Conservation (phyloP, 2,888 invertebrate genomes). For the Aradus depressus region DNA sequence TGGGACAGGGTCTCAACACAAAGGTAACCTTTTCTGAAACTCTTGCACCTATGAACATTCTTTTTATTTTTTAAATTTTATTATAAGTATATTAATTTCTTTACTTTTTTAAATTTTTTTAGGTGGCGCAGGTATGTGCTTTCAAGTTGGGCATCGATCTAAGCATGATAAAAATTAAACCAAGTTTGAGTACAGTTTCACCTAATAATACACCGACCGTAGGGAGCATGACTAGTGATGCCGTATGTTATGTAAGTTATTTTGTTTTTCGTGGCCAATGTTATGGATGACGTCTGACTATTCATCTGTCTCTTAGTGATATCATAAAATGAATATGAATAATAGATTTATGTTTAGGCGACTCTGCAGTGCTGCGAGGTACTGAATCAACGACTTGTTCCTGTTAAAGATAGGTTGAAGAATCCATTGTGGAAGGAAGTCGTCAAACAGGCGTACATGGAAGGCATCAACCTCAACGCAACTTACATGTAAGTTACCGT, state of each 20-base stretch:
- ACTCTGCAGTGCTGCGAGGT: slow-evolving; percentile 29
- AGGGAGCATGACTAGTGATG: slow-evolving; percentile 36
- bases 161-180: slow-evolving; percentile 37
- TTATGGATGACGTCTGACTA: no score
- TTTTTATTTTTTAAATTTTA: no score
- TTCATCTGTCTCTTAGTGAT: not conserved
- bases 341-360: slow-evolving; percentile 25
- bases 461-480: slow-evolving; percentile 49
- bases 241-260: slow-evolving; percentile 30
- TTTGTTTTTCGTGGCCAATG: no score
- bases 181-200: slow-evolving; percentile 35
- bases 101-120: slow-evolving; percentile 20
- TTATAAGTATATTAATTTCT: no score
- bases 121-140: slow-evolving; percentile 40
- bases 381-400: slow-evolving; percentile 27
- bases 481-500: slow-evolving; percentile 47
- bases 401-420: slow-evolving; percentile 24
- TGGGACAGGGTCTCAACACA: slow-evolving; percentile 74
- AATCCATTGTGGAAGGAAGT: slow-evolving; percentile 35
- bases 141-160: slow-evolving; percentile 39
- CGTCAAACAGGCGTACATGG: slow-evolving; percentile 40
- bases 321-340: not conserved
- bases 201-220: slow-evolving; percentile 39
- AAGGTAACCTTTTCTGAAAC: slow-evolving; percentile 43
- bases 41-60: no score